Evolutionary conservation across 2,888 invertebrate species (phyloP).

Genomic region (Drosophila algonquin): DNA sequence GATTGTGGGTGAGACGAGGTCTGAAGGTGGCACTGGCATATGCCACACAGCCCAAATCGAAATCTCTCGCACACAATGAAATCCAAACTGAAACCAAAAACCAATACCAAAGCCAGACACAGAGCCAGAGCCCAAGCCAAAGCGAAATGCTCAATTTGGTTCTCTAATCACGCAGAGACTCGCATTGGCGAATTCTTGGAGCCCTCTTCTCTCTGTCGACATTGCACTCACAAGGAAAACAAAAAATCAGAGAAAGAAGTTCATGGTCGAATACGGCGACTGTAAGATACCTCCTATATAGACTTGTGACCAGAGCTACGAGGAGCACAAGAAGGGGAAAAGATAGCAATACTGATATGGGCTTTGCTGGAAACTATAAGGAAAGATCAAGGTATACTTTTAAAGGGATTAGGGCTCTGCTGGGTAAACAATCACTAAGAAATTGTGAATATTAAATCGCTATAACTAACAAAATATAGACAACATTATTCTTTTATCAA

Average conservation of each 20-base stretch:
- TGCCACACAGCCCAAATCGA: conserved; percentile 47
- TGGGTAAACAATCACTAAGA: neutral
- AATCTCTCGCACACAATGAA: conserved; percentile 28
- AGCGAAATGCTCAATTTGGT: conserved; percentile 67
- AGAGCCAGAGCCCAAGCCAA: conserved; percentile 32
- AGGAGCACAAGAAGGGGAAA: neutral
- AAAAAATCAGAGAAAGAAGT: conserved; percentile 2
- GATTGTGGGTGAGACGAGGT: conserved; percentile 63
- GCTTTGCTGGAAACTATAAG: neutral
- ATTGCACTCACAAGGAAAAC: conserved; percentile 18
- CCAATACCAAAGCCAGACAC: conserved; percentile 23
- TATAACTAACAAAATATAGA: neutral
- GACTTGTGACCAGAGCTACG: too few relatives aligned
- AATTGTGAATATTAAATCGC: neutral
- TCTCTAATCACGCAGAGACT: conserved; percentile 77
- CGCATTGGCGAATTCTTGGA: conserved; percentile 66
- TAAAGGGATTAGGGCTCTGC: neutral
- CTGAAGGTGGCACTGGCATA: conserved; percentile 6
- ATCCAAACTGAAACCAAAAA: conserved; percentile 7
- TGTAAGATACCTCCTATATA: neutral
- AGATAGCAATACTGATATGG: neutral
- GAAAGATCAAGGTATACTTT: neutral
- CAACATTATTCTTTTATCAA: neutral
- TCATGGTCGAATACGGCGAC: neutral
- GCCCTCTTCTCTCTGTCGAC: conserved; percentile 32